These are phyloP conservation scores for Cyanoramphus novaezelandiae DNA, from an alignment of 2,113 vertebrate genomes.

Conservation along the genomic window DNA sequence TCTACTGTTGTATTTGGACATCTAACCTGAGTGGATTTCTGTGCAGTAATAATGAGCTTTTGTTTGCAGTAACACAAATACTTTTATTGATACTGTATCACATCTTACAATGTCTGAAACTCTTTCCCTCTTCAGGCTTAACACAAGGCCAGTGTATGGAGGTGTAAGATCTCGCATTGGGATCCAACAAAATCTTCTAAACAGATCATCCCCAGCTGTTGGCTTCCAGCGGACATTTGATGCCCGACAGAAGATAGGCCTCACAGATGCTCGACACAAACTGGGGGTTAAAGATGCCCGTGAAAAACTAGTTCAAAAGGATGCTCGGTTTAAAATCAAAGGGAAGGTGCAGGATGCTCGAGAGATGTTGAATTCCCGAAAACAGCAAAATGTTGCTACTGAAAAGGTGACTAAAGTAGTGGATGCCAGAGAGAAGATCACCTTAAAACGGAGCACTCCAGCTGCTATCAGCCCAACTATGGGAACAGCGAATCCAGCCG, in stretches of 20 bases:
- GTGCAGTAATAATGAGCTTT: not conserved
- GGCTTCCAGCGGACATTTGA: constrained; percentile 84
- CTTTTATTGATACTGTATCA: not conserved
- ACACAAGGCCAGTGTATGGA: constrained; percentile 69
- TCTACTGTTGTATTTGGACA: not conserved
- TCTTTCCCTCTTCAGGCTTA: constrained; percentile 25
- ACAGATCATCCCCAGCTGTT: constrained; percentile 42
- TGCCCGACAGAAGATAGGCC: constrained; percentile 92
- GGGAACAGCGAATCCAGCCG: constrained; percentile 70
- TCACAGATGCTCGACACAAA: constrained; percentile 85
- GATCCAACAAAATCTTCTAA: constrained; percentile 69
- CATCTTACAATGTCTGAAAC: not conserved
- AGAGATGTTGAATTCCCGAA: constrained; percentile 94
- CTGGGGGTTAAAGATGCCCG: constrained; percentile 91
- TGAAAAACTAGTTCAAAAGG: constrained; percentile 90
- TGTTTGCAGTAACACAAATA: not conserved
- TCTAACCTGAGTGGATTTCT: not conserved
- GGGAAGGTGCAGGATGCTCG: constrained; percentile 91
- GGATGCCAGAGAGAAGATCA: constrained; percentile 92
- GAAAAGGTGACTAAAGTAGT: constrained; percentile 82
- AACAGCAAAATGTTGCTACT: constrained; percentile 76
- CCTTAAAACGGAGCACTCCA: constrained; percentile 87
- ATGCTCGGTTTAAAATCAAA: constrained; percentile 91
- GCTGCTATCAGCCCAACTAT: constrained; percentile 65
- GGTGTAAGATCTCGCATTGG: constrained; percentile 76